Base-by-base conservation (phyloP, 2,113 vertebrate genomes). In the Protobothrops mucrosquamatus region DNA sequence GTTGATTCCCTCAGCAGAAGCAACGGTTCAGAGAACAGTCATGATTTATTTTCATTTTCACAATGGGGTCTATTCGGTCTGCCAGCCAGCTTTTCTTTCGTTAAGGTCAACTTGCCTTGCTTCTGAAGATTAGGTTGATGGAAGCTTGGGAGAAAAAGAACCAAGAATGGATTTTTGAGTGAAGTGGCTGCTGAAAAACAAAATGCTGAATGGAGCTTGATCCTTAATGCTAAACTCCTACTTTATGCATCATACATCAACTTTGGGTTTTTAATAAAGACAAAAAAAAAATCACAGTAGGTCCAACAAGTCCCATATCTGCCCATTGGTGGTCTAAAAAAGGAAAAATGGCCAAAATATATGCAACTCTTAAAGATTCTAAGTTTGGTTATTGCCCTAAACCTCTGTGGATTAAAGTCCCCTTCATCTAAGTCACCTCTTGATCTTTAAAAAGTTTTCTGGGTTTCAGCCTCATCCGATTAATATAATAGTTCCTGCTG, bases 1-100 rank as follows among this genome's bases (percentile, higher is more conserved):
- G 11, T 64, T 64, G 52, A 92, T 95, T 85, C 39, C 55, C 51
- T 92, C 91, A 51, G 15, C 52, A 94, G 92, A 12, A 10, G 86
- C 91, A 93, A 34, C 59, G 51, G 89, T 46, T 81, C 74, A 22
- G 18, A 39, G 74, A 81, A 3, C 18, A 39, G 23, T 8, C 56
- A 22, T 59, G 29, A 20, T 59, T 29, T 59, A 26, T 39, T 91
- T 59, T 34, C 34, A 46, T 55, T 15, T 34, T 24, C 26, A 6
- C 9, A 2, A 39, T 9, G 34, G 1, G 26, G 22, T 15, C 3
- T 56, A 10, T 46, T 57, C 26, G 3, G 29, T 51, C n/a, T 57
- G 81, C 55, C 9, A 11, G 8, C 11, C 24, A 20, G 24, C 9
- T 22, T 81, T 43, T 43, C 74, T 43, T 81, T 43, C 20, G 18